Evolutionary conservation across 2,888 invertebrate genomes (phyloP), one percentile per base, ranked within the genome.

Genomic region (Drosophila colorata): DNA sequence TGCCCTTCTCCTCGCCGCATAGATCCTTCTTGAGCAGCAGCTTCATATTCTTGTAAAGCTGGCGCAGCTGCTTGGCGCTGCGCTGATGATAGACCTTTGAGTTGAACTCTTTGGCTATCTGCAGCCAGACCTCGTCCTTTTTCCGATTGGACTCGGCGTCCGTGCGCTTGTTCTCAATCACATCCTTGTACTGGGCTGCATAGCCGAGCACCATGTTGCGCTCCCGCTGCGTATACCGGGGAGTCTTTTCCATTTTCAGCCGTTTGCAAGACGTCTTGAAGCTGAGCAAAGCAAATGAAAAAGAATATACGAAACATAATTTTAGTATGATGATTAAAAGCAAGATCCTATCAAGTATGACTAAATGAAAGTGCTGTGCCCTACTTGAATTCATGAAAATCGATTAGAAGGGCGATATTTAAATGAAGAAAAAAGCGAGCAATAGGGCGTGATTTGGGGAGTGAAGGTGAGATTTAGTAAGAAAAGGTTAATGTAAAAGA

Each of bases 41-140:
- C 67, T 92, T 92, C 92, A 92, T 92, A 58, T 92, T 92, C 78
- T 92, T 92, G 69, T 92, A 92, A 11, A 92, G 71, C 65, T 92
- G 92, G n/a, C 92, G 89, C 65, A 92, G 74, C 68, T 92, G 92
- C 69, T 92, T 92, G 16, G 92, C 90, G 11, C 92, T 92, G 63
- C 92, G 89, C 75, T 92, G 92, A 67, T 92, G 92, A 76, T 92
- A 92, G 14, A 92, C 92, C 18, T 91, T 88, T 28, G 87, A 85
- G 67, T 92, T 92, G 61, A 92, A 92, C 64, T 92, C 92, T 78
- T 92, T 92, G 58, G 92, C 92, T 61, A 92, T 92, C 69, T 91
- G 90, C 28, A 91, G 87, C 92, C 92, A 92, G 1, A 92, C 92
- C 80, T 91, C 90, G 85, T 93, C 90, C 85, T 92, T 91, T 76